Evolutionary conservation across 1,140 invertebrate genomes (phyloP).

Genomic region (Drosophila truncata): DNA sequence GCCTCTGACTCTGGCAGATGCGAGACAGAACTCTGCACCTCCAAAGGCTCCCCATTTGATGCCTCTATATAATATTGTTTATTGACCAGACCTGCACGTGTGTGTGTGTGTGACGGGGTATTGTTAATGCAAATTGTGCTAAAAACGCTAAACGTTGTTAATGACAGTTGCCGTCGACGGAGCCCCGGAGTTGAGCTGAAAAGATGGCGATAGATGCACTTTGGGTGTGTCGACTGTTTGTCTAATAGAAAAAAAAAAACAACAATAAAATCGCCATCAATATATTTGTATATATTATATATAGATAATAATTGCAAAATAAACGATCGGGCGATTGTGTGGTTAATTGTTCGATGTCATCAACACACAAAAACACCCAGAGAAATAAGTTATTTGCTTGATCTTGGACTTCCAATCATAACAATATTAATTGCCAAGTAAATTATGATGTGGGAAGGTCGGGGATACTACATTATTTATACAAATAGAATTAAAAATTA

Average conservation of each 20-base stretch:
- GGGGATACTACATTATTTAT: background rate
- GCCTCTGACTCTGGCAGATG: conserved; percentile 35
- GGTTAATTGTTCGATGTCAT: conserved; percentile 47
- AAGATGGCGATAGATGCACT: conserved; percentile 71
- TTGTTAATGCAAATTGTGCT: conserved; percentile 65
- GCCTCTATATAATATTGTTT: conserved; percentile 72
- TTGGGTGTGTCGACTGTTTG: conserved; percentile 71
- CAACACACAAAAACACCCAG: conserved; percentile 25
- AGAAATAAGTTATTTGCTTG: conserved; percentile 12
- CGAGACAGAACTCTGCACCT: conserved; percentile 52
- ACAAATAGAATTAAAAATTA: background rate
- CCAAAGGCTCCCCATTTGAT: conserved; percentile 59
- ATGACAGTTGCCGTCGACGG: conserved; percentile 68
- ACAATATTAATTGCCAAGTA: conserved; percentile 10
- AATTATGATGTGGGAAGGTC: background rate
- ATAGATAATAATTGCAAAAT: conserved; percentile 66
- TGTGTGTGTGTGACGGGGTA: conserved; percentile 17
- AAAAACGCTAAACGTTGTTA: conserved; percentile 74
- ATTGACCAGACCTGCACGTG: conserved; percentile 56
- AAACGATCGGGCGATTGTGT: conserved; percentile 38
- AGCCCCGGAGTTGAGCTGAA: conserved; percentile 44
- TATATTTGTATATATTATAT: conserved; percentile 45
- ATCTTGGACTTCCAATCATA: conserved; percentile 19
- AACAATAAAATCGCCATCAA: conserved; percentile 27
- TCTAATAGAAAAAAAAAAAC: conserved; percentile 48